Base-by-base conservation (phyloP, 2,888 invertebrate genomes). In the Drosophila anomelani region DNA sequence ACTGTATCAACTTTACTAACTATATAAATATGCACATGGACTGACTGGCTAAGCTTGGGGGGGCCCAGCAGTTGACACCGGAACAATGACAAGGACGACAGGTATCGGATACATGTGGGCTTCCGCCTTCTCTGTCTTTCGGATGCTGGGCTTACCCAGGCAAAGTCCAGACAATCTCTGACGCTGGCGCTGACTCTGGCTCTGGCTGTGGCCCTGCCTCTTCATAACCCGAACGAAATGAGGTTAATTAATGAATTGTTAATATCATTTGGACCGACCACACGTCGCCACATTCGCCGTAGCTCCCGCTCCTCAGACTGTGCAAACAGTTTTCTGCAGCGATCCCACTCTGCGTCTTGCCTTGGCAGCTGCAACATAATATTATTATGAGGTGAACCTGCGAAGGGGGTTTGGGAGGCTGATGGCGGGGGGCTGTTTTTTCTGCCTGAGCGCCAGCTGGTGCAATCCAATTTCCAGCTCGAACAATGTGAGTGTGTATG, bases 221-320 rank as follows among this genome's bases (percentile, higher is more conserved):
- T 68, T 79, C 84, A 79, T 83, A 80, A 74, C 71, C 88, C 79
- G 54, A 88, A 80, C 79, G 82, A 81, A 90, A 89, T 80, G 83
- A 88, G 87, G 90, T 88, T 90, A 88, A 88, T 88, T 90, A 88
- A 90, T 88, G 87, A 88, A 88, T 90, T 88, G 80, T 88, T 88
- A 88, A 88, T 88, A 90, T 81, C 77, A 84, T 89, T 89, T 87
- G 90, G 51, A 53, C 34, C 80, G 85, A 80, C 85, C 86, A 89
- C 89, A 88, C 86, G 78, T 87, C 77, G 77, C 75, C 88, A 80
- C 88, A 88, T 73, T 68, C 68, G 75, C 64, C 54, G 51, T 46
- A 36, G 56, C 32, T 26, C 43, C 15, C 44, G 12, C 4, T 26
- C 43, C 44, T 51, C 34, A 46, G 70, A 47, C 68, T 78, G 73